Percentiles rank a stretch among this genome's conserved stretches.
These are phyloP conservation scores for Crocuta crocuta DNA, from an alignment of 2,113 vertebrate genomes.

Conservation along the genomic window DNA sequence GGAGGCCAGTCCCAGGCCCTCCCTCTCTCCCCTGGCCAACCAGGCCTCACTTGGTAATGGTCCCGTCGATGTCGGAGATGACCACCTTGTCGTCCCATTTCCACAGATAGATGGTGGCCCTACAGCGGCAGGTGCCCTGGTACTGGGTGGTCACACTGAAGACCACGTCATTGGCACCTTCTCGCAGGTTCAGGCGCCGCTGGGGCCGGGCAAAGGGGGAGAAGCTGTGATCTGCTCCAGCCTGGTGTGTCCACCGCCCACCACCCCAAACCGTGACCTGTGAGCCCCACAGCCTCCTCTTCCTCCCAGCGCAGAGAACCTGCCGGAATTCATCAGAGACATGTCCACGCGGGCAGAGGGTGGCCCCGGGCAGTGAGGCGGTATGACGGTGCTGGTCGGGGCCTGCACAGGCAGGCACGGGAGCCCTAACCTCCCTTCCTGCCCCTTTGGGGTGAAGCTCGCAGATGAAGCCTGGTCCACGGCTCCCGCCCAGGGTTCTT, in stretches of 20 bases:
- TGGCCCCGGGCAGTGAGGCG: fast-evolving
- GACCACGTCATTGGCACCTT: conserved; percentile 93
- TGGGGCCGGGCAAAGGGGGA: conserved; percentile 69
- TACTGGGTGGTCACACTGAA: conserved; percentile 98
- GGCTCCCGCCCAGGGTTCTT: background rate
- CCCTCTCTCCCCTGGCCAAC: background rate
- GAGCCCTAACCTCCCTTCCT: background rate
- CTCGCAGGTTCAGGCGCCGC: conserved; percentile 91
- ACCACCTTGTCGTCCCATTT: conserved; percentile 95
- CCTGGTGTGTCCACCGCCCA: background rate
- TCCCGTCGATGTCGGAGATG: conserved; percentile 97
- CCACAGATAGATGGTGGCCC: conserved; percentile 96
- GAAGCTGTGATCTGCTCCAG: background rate
- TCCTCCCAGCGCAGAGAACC: background rate
- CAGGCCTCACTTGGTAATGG: conserved; percentile 95
- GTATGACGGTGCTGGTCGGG: fast-evolving
- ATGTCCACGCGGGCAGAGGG: background rate
- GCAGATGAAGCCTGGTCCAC: background rate
- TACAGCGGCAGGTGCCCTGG: conserved; percentile 96
- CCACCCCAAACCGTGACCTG: background rate
- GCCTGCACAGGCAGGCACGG: fast-evolving
- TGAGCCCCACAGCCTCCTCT: background rate
- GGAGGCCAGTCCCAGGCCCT: background rate
- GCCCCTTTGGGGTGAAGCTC: background rate
- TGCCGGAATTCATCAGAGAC: background rate